Conservation (phyloP, 2,888 invertebrate genomes). For the Standfussiana lucernea region DNA sequence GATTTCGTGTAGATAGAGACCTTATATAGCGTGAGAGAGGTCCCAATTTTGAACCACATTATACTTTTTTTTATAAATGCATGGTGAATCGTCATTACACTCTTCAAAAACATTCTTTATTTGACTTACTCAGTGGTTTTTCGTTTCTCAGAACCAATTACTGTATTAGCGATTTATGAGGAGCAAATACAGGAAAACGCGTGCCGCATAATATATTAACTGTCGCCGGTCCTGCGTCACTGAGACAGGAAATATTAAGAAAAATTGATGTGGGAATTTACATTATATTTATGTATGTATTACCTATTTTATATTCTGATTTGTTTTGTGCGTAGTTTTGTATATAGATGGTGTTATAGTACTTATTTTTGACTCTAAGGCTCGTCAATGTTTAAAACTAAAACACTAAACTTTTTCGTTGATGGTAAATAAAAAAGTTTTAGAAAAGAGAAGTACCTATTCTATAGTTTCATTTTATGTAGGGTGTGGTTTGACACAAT, state of each 20-base stretch:
- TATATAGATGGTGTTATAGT: neutral
- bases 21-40: neutral
- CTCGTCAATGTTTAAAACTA: neutral
- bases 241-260: conserved; percentile 41
- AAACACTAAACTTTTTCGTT: neutral
- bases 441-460: neutral
- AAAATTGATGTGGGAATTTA: conserved; percentile 45
- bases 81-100: neutral
- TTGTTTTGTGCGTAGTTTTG: neutral
- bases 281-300: conserved; percentile 3
- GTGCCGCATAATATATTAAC: conserved; percentile 6
- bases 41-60: neutral
- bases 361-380: neutral
- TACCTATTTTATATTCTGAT: neutral
- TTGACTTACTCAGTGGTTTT: neutral
- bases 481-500: conserved; percentile 34
- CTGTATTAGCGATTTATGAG: neutral
- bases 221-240: conserved; percentile 27
- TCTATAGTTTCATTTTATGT: neutral
- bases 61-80: too few species aligned
- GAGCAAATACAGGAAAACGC: conserved; percentile 49
- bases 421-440: neutral
- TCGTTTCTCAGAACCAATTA: conserved; percentile 11
- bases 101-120: neutral
- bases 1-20: too few species aligned